phyloP scores from a whole-genome alignment of 2,888 invertebrate species.

The Cantharis lateralis region DNA sequence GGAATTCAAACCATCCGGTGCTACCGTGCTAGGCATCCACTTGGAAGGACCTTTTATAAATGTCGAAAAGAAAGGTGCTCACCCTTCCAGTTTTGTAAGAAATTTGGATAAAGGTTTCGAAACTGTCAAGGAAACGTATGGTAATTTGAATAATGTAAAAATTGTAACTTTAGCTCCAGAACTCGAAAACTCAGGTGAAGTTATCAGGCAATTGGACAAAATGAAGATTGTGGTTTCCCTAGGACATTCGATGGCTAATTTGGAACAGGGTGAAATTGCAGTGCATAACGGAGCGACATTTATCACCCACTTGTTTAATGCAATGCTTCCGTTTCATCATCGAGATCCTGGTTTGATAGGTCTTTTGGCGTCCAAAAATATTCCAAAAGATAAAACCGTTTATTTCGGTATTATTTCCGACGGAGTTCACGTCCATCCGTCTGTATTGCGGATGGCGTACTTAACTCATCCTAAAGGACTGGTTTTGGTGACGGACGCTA shows the following conservation, averaged over 20 bases:
- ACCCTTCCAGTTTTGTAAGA: constrained; percentile 66
- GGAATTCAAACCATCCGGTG: constrained; percentile 77
- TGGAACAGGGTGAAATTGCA: constrained; percentile 82
- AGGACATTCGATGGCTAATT: constrained; percentile 85
- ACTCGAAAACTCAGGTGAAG: constrained; percentile 68
- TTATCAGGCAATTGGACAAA: constrained; percentile 70
- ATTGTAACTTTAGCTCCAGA: constrained; percentile 96
- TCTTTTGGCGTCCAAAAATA: constrained; percentile 77
- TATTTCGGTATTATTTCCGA: constrained; percentile 95
- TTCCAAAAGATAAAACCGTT: constrained; percentile 66
- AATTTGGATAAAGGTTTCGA: constrained; percentile 67
- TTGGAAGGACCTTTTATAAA: constrained; percentile 97
- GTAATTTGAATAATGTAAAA: constrained; percentile 76
- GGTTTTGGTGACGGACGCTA: constrained; percentile 94
- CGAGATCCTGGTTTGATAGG: constrained; percentile 97
- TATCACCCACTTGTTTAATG: constrained; percentile 98
- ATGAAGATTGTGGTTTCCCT: constrained; percentile 77
- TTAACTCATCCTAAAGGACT: constrained; percentile 86
- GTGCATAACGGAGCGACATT: constrained; percentile 84
- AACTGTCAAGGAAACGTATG: constrained; percentile 75
- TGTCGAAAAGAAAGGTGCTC: constrained; percentile 89
- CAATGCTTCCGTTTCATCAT: constrained; percentile 99
- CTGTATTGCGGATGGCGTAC: constrained; percentile 92
- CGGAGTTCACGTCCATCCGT: constrained; percentile 95
- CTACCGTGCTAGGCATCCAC: constrained; percentile 88